Conservation (phyloP, 2,888 invertebrate genomes). For the Nysson spinosus region DNA sequence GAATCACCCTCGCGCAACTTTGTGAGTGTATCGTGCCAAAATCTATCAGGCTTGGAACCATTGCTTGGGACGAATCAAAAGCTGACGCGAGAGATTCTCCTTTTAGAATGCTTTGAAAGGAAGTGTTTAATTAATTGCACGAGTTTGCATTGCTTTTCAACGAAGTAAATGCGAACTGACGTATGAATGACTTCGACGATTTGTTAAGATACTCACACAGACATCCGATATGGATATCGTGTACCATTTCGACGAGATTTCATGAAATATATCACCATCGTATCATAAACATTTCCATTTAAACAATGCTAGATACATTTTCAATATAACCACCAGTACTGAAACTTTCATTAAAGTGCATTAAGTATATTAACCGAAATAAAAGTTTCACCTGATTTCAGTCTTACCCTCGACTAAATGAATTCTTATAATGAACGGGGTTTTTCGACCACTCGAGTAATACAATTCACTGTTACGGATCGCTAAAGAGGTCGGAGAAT, state of each 20-base stretch:
- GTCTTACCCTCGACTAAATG: no score
- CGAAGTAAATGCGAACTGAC: background rate
- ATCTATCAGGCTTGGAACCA: slow-evolving; percentile 44
- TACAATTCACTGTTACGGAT: slow-evolving; percentile 41
- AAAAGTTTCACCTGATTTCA: no score
- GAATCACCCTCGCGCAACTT: slow-evolving; percentile 17
- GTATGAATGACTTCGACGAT: background rate
- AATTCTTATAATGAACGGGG: background rate
- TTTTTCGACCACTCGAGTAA: slow-evolving; percentile 8
- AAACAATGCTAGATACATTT: no score
- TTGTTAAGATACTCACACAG: background rate
- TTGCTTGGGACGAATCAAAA: slow-evolving; percentile 40
- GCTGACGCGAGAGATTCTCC: slow-evolving; percentile 17
- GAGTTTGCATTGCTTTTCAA: background rate
- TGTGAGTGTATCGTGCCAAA: slow-evolving; percentile 43
- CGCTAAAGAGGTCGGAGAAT: slow-evolving; percentile 41
- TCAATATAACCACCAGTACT: no score
- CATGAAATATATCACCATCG: no score
- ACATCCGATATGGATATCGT: no score
- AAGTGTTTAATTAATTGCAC: slow-evolving; percentile 45
- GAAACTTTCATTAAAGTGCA: no score
- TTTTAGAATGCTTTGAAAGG: slow-evolving; percentile 15
- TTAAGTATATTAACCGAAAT: no score
- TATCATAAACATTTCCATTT: no score
- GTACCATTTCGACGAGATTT: no score